Evolutionary conservation across 1,140 invertebrate genomes (phyloP).

Genomic region (Papilio glaucus): DNA sequence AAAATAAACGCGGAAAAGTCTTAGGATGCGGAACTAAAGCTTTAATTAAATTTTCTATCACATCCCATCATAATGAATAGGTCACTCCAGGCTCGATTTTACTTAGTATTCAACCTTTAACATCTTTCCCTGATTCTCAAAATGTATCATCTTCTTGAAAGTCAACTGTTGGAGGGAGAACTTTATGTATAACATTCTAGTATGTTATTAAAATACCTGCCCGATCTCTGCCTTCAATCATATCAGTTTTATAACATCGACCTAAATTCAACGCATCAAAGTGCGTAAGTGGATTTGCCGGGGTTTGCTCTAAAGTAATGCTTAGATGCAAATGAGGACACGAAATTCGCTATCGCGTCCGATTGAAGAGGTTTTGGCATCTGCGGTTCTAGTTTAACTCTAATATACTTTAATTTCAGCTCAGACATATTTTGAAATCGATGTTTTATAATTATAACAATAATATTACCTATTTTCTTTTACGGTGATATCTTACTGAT

Average conservation of each 20-base stretch:
- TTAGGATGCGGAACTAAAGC: no score
- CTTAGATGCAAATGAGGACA: constrained; percentile 17
- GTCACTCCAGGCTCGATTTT: no score
- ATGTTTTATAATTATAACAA: no score
- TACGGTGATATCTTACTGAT: no score
- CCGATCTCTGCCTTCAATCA: neutral
- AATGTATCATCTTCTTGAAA: no score
- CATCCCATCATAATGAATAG: no score
- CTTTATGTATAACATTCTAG: constrained; percentile 1
- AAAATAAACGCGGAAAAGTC: no score
- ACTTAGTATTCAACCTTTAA: no score
- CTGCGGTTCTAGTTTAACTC: neutral
- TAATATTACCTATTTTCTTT: no score
- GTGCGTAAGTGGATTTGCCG: constrained; percentile 3
- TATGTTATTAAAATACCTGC: constrained; percentile 5
- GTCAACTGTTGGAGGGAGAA: neutral
- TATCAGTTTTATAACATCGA: constrained; percentile 19
- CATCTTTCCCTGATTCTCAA: no score
- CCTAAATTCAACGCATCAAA: constrained; percentile 12
- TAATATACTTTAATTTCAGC: neutral
- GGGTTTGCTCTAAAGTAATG: neutral
- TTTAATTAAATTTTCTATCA: no score
- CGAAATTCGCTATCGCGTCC: neutral
- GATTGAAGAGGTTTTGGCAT: constrained; percentile 1
- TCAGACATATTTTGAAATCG: neutral